phyloP scores from a whole-genome alignment of 2,797 vertebrate species.

The Phalloptychus januarius region DNA sequence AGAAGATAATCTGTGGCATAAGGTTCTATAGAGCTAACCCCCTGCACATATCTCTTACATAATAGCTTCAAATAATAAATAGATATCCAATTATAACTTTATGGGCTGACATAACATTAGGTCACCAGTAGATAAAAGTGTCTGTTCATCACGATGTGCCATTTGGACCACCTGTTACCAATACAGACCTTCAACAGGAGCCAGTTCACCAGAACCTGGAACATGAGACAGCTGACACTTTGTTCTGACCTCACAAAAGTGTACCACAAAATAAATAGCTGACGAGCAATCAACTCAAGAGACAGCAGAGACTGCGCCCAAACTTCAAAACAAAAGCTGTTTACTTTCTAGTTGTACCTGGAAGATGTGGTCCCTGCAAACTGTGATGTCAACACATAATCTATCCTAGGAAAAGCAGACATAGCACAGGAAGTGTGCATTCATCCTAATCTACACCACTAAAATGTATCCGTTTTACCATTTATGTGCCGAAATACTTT shows the following conservation, averaged over 20 bases:
- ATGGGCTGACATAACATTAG: not conserved
- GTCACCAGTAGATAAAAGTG: not conserved
- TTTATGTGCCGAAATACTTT: not conserved
- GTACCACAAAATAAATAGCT: not conserved
- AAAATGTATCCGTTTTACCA: not conserved
- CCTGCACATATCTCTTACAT: not conserved
- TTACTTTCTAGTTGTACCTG: not conserved
- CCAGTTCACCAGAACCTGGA: conserved; percentile 23
- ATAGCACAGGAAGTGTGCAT: not conserved
- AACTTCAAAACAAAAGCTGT: not conserved
- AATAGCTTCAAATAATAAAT: not conserved
- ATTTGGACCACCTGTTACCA: not conserved
- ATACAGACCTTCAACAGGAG: conserved; percentile 6
- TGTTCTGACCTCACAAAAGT: conserved; percentile 22
- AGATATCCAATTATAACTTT: not conserved
- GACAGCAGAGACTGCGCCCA: not conserved
- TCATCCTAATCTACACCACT: not conserved
- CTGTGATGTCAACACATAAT: not conserved
- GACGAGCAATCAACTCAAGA: not conserved
- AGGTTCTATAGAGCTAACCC: not conserved
- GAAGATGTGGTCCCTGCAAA: not conserved
- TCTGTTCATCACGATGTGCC: not conserved
- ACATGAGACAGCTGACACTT: conserved; percentile 34
- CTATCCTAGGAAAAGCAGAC: not conserved
- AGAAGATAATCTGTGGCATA: not conserved